Evolutionary conservation across 2,797 vertebrate genomes (phyloP).

Genomic region (Pampus argenteus): DNA sequence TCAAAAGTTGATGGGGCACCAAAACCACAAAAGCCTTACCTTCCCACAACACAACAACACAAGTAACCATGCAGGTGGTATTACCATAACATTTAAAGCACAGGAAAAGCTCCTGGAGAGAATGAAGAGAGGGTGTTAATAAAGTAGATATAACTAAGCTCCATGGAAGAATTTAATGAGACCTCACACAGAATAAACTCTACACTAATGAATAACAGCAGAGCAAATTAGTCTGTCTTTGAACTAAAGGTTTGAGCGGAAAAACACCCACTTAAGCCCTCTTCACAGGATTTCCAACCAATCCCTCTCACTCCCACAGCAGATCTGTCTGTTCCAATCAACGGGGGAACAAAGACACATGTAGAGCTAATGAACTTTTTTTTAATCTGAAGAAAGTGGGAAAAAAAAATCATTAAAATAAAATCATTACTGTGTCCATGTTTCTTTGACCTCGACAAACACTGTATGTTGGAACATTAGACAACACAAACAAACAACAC

Average conservation of each 20-base stretch:
- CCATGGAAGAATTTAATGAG: conserved; percentile 55
- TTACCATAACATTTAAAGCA: conserved; percentile 47
- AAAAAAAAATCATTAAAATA: too few relatives aligned
- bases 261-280: background rate
- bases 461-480: conserved; percentile 18
- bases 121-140: conserved; percentile 45
- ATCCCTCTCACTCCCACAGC: conserved; percentile 3
- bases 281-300: conserved; percentile 13
- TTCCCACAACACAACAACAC: conserved; percentile 55
- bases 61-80: conserved; percentile 43
- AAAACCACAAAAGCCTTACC: background rate
- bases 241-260: conserved; percentile 16
- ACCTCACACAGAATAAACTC: conserved; percentile 68
- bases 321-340: background rate
- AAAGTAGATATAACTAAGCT: conserved; percentile 46
- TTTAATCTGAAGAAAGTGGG: background rate
- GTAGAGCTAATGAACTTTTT: background rate
- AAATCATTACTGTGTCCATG: conserved; percentile 19
- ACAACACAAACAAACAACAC: too few relatives aligned
- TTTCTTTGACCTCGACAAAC: conserved; percentile 9
- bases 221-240: conserved; percentile 24
- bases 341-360: background rate
- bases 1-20: background rate
- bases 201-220: conserved; percentile 42
- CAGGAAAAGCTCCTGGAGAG: conserved; percentile 62